phyloP scores from a whole-genome alignment of 2,113 vertebrate genomes.

The Pterocles orientalis region DNA sequence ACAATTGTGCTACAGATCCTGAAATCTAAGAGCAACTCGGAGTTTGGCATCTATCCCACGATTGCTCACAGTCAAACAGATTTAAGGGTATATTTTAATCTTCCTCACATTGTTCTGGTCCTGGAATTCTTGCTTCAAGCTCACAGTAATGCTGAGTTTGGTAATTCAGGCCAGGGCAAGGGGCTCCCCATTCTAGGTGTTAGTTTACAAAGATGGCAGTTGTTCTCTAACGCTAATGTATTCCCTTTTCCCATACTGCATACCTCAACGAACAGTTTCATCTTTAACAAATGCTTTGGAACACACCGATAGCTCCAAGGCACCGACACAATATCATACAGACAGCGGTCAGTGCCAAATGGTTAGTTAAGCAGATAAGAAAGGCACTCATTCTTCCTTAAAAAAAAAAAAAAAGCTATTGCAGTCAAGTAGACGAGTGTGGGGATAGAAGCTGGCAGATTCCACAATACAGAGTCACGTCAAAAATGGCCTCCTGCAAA shows the following conservation, averaged over 20 bases:
- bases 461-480: conserved; percentile 57
- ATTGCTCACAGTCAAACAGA: conserved; percentile 16
- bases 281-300: neutral
- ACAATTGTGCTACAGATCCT: neutral
- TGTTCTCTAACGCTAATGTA: neutral
- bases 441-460: conserved; percentile 58
- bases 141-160: neutral
- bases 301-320: conserved; percentile 2
- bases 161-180: neutral
- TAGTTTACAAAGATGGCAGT: conserved; percentile 2
- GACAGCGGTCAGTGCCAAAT: conserved; percentile 1
- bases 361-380: conserved; percentile 56
- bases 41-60: neutral
- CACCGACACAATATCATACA: neutral
- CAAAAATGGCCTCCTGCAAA: conserved; percentile 71
- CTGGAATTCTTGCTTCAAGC: conserved; percentile 1
- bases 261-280: conserved; percentile 25
- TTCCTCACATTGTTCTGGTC: neutral
- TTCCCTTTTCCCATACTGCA: neutral
- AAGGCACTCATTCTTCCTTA: conserved; percentile 42
- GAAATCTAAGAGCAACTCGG: neutral
- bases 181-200: neutral
- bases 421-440: conserved; percentile 40
- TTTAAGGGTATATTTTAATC: conserved; percentile 41
- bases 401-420: neutral